These are phyloP conservation scores for Trachurus trachurus DNA, from an alignment of 2,797 vertebrate species.

Conservation along the genomic window DNA sequence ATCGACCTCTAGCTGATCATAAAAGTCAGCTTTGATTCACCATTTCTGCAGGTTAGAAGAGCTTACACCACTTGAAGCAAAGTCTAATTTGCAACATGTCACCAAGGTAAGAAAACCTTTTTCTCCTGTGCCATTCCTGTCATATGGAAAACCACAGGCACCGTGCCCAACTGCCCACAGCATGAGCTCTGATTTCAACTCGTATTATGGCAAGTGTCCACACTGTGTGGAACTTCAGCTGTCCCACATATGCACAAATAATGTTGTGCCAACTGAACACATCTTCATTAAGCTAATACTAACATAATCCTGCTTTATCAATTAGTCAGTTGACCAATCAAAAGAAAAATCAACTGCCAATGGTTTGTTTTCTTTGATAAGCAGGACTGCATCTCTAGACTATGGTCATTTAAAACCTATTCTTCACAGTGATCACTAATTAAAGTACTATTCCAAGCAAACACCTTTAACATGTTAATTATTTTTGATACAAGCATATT, in stretches of 20 bases:
- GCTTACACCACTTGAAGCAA: not conserved
- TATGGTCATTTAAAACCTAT: not conserved
- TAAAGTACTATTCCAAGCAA: not conserved
- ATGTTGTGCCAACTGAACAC: not conserved
- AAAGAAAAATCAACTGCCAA: not conserved
- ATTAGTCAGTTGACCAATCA: not conserved
- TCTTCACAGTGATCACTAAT: not conserved
- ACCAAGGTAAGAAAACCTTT: constrained; percentile 6
- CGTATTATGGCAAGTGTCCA: not conserved
- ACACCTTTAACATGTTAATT: not conserved
- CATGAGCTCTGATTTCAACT: constrained; percentile 8
- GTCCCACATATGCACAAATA: not conserved
- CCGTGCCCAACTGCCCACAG: not conserved
- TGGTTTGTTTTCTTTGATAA: not conserved
- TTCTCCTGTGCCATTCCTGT: constrained; percentile 5
- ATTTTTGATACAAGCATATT: not conserved
- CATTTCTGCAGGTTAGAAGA: constrained; percentile 14
- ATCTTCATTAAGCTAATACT: constrained; percentile 2
- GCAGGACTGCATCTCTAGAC: not conserved
- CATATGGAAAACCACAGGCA: constrained; percentile 20
- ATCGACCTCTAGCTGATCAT: not conserved
- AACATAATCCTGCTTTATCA: not conserved
- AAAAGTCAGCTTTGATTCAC: not conserved
- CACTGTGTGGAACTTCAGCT: not conserved
- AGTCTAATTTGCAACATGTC: constrained; percentile 20